A percentile compares a stretch with the other conserved stretches of the same genome.
These are phyloP conservation scores for Mantis religiosa DNA, from an alignment of 2,888 invertebrate species.

Conservation along the genomic window DNA sequence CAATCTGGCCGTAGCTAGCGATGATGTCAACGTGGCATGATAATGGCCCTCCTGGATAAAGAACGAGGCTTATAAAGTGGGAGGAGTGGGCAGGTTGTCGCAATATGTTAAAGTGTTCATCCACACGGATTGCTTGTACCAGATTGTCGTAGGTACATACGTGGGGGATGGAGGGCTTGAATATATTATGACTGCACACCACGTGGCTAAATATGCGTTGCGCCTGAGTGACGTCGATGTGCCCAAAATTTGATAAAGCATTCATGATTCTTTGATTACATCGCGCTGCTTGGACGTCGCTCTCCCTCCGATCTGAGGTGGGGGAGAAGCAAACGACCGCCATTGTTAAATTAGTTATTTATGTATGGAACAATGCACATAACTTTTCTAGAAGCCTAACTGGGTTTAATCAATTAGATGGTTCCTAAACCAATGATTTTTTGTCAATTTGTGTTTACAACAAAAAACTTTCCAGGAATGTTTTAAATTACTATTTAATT, in stretches of 20 bases:
- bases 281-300: background rate
- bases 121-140: background rate
- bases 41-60: background rate
- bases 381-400: too few relatives aligned
- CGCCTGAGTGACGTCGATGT: background rate
- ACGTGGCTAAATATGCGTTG: background rate
- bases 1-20: background rate
- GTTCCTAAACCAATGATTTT: too few relatives aligned
- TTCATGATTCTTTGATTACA: background rate
- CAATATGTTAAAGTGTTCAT: background rate
- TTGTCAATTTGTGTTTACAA: too few relatives aligned
- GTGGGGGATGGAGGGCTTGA: background rate
- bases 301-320: too few relatives aligned
- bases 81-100: background rate
- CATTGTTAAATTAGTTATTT: too few relatives aligned
- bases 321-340: too few relatives aligned
- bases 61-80: background rate
- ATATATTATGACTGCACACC: background rate
- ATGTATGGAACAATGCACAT: too few relatives aligned
- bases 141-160: background rate
- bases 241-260: background rate
- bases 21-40: background rate
- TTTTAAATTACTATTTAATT: too few relatives aligned
- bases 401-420: too few relatives aligned
- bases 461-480: too few relatives aligned